These are phyloP conservation scores for Spodoptera picta DNA, from an alignment of 2,888 invertebrate species.

Conservation along the genomic window DNA sequence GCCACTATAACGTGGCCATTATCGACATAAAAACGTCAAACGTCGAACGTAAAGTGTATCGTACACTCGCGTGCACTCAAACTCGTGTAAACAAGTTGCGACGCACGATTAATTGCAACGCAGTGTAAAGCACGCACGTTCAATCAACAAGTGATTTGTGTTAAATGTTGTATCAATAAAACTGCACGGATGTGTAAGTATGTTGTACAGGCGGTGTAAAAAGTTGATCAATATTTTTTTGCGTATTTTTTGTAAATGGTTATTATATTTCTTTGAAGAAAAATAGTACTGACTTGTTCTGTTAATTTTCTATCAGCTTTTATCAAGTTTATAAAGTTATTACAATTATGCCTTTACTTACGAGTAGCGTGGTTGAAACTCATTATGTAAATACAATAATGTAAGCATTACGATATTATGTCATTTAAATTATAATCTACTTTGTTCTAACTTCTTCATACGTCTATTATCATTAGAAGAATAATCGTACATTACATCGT, in stretches of 20 bases:
- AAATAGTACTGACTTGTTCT: no score
- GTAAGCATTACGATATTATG: constrained; percentile 38
- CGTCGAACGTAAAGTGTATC: constrained; percentile 53
- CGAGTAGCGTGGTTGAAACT: constrained; percentile 2
- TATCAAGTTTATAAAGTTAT: no score
- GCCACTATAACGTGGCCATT: constrained; percentile 53
- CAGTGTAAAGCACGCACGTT: constrained; percentile 66
- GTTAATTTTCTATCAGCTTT: no score
- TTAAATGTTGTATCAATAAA: constrained; percentile 69
- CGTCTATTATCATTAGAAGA: constrained; percentile 63
- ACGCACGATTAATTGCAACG: constrained; percentile 66
- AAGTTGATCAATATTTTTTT: constrained; percentile 17
- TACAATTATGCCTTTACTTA: no score
- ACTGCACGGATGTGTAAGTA: constrained; percentile 58
- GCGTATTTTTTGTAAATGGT: background rate
- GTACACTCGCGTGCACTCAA: constrained; percentile 66
- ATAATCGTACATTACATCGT: constrained; percentile 69
- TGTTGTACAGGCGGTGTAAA: constrained; percentile 31
- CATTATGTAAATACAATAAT: constrained; percentile 37
- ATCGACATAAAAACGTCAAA: constrained; percentile 59
- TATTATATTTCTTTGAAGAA: no score
- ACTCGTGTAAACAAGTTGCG: constrained; percentile 68
- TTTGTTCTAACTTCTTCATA: constrained; percentile 52
- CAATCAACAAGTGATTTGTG: constrained; percentile 75
- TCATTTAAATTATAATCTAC: constrained; percentile 34